Base-by-base conservation (phyloP, 2,113 vertebrate species). In the Aphyosemion australe region DNA sequence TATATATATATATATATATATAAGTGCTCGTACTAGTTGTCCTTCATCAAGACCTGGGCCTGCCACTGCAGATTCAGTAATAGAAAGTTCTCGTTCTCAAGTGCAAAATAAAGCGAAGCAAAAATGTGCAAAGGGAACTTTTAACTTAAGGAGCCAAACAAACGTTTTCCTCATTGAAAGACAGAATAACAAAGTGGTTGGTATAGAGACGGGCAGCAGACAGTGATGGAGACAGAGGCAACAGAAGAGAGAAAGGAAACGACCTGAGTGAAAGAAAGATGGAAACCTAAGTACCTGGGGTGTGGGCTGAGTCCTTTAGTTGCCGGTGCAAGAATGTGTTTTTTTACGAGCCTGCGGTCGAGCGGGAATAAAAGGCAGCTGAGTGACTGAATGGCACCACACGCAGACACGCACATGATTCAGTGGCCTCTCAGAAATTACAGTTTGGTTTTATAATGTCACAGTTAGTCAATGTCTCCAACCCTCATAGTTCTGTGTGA, bases 391-490 rank as follows among this genome's bases (percentile, higher is more conserved):
- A 92, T 86, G 87, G 86, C 81, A 87, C 74, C 81, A 34, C 78
- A 68, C 75, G 45, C 78, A 78, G 62, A 67, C 61, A 26, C 61
- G 58, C 47, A 20, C 73, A 62, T 69, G 13, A 75, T 80, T 85
- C 71, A 86, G 69, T 84, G 78, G 82, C 77, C 84, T 84, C 79
- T 76, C 82, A 87, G 81, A 90, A 89, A 88, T 90, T 87, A 84
- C 84, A 84, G 88, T 89, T 85, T 84, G 74, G 84, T 92, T 93
- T 93, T 91, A 92, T 92, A 93, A 92, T 92, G 90, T 91, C 92
- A 92, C 87, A 85, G 80, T 85, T 87, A 87, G 87, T 88, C 83
- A 81, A 60, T 77, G 83, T 89, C 79, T 87, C 85, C 76, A 73
- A 51, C 48, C 62, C 69, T 64, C 69, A 76, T 89, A 84, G 89